Evolutionary conservation across 2,113 vertebrate genomes (phyloP).

Genomic region (Oriolus oriolus): DNA sequence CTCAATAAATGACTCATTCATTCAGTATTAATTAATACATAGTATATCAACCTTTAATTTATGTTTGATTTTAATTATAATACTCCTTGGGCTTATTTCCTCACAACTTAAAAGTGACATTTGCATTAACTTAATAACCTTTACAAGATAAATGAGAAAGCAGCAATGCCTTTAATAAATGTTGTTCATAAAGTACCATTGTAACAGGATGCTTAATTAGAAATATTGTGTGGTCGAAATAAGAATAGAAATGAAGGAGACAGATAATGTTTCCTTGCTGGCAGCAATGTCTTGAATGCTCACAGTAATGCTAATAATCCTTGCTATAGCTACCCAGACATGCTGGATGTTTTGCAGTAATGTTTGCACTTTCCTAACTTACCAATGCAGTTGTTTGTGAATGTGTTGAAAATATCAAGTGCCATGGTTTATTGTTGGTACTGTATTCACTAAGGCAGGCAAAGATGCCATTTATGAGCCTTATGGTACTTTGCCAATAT

Average conservation of each 20-base stretch:
- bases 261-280: slow-evolving; percentile 35
- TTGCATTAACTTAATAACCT: slow-evolving; percentile 52
- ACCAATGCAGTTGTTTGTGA: not conserved
- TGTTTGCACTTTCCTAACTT: not conserved
- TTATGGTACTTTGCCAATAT: not conserved
- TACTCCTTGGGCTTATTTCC: slow-evolving; percentile 40
- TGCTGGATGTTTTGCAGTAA: not conserved
- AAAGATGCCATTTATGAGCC: not conserved
- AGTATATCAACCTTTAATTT: slow-evolving; percentile 35
- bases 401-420: not conserved
- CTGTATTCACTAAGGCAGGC: not conserved
- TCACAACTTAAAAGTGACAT: slow-evolving; percentile 38
- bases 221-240: slow-evolving; percentile 63
- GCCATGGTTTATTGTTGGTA: not conserved
- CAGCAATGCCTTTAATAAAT: slow-evolving; percentile 35
- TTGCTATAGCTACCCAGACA: not conserved
- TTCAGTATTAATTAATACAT: slow-evolving; percentile 13
- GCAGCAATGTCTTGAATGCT: slow-evolving; percentile 23
- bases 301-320: slow-evolving; percentile 50
- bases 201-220: slow-evolving; percentile 51
- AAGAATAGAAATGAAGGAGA: slow-evolving; percentile 52
- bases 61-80: slow-evolving; percentile 48
- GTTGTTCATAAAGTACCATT: slow-evolving; percentile 26
- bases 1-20: not conserved
- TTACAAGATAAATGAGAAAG: slow-evolving; percentile 27